A percentile compares a stretch with the other conserved stretches of the same genome.
Conservation (phyloP, 2,797 vertebrate genomes). For the Dermochelys coriacea region DNA sequence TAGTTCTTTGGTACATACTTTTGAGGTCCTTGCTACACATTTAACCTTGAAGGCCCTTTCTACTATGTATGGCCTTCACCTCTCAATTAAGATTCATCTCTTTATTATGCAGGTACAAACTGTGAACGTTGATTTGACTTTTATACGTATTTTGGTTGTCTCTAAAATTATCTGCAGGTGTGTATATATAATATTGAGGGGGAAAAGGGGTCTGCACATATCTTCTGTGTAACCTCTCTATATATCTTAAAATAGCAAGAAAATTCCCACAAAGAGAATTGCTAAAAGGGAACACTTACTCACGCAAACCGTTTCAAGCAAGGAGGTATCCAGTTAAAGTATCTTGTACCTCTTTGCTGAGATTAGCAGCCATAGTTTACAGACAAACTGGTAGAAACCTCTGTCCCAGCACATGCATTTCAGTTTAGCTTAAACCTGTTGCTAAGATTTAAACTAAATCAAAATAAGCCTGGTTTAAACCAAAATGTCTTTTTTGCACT, state of each 20-base stretch:
- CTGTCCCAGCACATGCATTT: background rate
- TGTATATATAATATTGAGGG: background rate
- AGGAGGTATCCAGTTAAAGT: background rate
- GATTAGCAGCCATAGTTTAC: background rate
- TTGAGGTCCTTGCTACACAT: background rate
- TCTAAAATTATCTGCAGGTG: background rate
- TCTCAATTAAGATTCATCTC: background rate
- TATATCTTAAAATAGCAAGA: background rate
- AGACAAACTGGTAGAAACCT: background rate
- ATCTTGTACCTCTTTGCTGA: background rate
- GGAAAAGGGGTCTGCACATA: background rate
- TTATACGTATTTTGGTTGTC: background rate
- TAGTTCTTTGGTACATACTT: background rate
- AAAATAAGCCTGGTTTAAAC: background rate
- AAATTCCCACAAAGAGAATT: background rate
- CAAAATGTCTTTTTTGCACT: background rate
- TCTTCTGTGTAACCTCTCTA: background rate
- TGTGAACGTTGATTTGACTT: background rate
- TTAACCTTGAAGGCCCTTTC: background rate
- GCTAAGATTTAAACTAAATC: background rate
- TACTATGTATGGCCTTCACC: background rate
- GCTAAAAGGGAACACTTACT: background rate
- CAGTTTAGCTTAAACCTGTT: background rate
- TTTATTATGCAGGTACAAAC: background rate
- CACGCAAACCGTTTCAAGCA: background rate